Evolutionary conservation across 2,113 vertebrate genomes (phyloP).

Genomic region (Phoenicopterus ruber): DNA sequence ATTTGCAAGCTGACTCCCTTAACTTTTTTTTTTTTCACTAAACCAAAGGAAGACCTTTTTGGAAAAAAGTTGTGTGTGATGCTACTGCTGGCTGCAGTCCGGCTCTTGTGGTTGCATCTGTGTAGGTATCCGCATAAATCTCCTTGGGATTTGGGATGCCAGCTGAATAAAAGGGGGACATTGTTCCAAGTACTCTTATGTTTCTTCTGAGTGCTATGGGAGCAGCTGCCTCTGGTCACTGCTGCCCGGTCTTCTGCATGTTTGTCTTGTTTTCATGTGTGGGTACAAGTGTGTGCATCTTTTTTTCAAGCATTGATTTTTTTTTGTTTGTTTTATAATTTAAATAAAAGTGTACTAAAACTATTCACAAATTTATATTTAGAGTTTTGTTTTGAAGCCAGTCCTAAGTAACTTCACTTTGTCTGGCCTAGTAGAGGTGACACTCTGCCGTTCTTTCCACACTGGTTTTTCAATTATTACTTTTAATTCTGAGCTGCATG

Average conservation of each 20-base stretch:
- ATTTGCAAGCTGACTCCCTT: neutral
- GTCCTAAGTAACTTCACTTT: neutral
- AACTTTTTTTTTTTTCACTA: neutral
- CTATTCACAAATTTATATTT: neutral
- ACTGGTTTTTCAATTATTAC: neutral
- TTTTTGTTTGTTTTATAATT: neutral
- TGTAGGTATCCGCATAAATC: neutral
- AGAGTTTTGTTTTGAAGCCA: neutral
- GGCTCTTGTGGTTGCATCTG: neutral
- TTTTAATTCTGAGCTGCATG: neutral
- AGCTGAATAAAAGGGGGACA: neutral
- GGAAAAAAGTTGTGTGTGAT: neutral
- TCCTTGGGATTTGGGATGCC: neutral
- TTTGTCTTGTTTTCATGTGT: neutral
- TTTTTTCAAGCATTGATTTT: neutral
- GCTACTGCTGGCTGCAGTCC: neutral
- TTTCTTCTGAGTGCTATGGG: neutral
- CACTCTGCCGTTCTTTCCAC: neutral
- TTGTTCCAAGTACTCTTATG: neutral
- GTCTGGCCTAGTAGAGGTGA: neutral
- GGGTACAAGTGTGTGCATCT: neutral
- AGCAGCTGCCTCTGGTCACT: constrained; percentile 14
- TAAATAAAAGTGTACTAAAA: neutral
- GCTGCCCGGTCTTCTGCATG: neutral
- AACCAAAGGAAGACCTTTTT: neutral